Conservation (phyloP, 2,113 vertebrate species). For the Glaucidium brasilianum region DNA sequence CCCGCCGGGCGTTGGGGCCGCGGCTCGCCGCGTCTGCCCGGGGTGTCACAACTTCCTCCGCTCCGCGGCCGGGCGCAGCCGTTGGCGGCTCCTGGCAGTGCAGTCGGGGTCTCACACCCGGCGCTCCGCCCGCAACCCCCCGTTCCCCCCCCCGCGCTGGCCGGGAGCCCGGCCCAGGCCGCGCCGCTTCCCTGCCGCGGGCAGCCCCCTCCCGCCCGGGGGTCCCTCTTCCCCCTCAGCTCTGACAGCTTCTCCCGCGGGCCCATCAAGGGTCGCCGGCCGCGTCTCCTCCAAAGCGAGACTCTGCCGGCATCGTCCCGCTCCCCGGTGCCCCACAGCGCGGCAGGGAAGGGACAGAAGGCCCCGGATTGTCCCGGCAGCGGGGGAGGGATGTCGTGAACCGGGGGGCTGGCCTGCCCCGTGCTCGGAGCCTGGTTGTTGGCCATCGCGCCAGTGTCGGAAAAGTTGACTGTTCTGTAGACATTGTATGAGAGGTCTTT, state of each 20-base stretch:
- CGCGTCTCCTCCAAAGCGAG: accelerated
- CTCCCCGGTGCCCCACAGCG: not conserved
- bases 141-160: too few species aligned
- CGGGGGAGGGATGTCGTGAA: not conserved
- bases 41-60: not conserved
- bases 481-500: accelerated
- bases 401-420: too few species aligned
- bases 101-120: not conserved
- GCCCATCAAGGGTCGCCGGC: accelerated
- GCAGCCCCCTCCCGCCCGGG: not conserved
- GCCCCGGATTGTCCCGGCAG: too few species aligned
- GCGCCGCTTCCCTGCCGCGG: not conserved
- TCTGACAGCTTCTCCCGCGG: not conserved
- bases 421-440: accelerated
- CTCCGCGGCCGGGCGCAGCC: not conserved
- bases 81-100: not conserved
- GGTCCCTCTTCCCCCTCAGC: not conserved
- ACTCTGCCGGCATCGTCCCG: not conserved
- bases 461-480: accelerated
- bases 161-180: not conserved
- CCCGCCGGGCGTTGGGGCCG: not conserved
- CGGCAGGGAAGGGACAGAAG: not conserved
- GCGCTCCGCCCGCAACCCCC: too few species aligned
- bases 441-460: accelerated
- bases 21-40: not conserved